Conservation (phyloP, 2,113 vertebrate species). For the Antennarius striatus region DNA sequence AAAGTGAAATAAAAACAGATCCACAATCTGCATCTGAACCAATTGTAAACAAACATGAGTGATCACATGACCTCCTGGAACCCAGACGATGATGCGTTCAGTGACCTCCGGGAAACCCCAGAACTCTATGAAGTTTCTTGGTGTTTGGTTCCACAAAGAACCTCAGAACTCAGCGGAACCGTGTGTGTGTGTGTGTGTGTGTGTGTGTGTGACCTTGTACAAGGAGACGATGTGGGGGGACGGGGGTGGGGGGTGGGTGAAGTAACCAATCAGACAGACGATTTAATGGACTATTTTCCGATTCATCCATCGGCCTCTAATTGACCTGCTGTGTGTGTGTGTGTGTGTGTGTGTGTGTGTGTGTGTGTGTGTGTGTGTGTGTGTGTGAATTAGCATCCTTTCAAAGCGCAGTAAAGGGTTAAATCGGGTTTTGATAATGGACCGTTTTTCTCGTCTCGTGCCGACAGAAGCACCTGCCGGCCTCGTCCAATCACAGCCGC, state of each 20-base stretch:
- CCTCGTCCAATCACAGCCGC: slow-evolving; percentile 36
- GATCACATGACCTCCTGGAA: too few species aligned
- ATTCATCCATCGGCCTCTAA: slow-evolving; percentile 53
- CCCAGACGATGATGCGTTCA: too few species aligned
- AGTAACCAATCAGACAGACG: slow-evolving; percentile 15
- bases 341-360: not conserved
- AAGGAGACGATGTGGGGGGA: slow-evolving; percentile 31
- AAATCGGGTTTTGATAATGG: slow-evolving; percentile 18
- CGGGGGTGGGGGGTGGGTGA: slow-evolving; percentile 35
- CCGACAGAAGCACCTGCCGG: slow-evolving; percentile 29
- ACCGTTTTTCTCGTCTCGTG: slow-evolving; percentile 32
- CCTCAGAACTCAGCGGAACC: not conserved
- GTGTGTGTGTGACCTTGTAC: slow-evolving; percentile 39
- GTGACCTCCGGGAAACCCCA: too few species aligned
- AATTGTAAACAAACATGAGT: too few species aligned
- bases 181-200: too few species aligned
- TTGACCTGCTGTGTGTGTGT: slow-evolving; percentile 26
- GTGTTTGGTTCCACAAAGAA: slow-evolving; percentile 12
- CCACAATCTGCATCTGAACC: too few species aligned
- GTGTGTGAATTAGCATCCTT: not conserved
- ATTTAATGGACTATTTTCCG: slow-evolving; percentile 56
- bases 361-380: not conserved
- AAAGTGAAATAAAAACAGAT: too few species aligned
- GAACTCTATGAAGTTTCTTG: not conserved
- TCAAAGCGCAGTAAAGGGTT: slow-evolving; percentile 31